phyloP scores from a whole-genome alignment of 2,797 vertebrate species.

The Sebastes steindachneri region DNA sequence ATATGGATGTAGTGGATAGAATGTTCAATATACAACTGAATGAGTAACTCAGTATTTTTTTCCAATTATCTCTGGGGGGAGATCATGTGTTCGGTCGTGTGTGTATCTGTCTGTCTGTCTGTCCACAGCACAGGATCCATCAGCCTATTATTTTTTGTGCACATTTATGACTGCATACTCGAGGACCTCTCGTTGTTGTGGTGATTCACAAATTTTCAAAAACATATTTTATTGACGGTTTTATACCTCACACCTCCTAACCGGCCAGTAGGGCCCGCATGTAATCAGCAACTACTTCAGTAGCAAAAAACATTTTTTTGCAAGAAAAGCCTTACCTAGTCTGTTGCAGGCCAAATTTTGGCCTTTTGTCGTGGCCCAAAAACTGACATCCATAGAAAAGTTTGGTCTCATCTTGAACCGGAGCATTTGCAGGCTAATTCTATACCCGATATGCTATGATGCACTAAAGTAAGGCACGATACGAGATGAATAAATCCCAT shows the following conservation, averaged over 20 bases:
- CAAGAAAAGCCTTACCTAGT: neutral
- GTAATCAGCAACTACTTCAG: neutral
- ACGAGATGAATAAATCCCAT: neutral
- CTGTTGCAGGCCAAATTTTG: neutral
- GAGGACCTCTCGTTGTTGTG: neutral
- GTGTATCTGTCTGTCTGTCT: neutral
- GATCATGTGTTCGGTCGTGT: neutral
- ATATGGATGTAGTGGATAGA: neutral
- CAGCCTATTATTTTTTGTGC: neutral
- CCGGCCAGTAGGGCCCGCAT: neutral
- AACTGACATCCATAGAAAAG: neutral
- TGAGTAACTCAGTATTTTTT: neutral
- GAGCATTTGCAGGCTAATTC: neutral
- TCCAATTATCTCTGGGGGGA: neutral
- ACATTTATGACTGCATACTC: neutral
- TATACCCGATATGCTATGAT: neutral
- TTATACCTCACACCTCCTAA: neutral
- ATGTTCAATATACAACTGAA: neutral
- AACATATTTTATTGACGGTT: neutral
- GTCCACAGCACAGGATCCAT: neutral
- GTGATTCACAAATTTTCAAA: neutral
- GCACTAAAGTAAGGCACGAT: neutral
- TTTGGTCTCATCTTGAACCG: neutral
- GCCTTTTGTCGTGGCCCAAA: neutral
- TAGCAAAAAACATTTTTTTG: neutral